These are phyloP conservation scores for Chamaetylas fuelleborni DNA, from an alignment of 2,113 vertebrate genomes.

Conservation along the genomic window DNA sequence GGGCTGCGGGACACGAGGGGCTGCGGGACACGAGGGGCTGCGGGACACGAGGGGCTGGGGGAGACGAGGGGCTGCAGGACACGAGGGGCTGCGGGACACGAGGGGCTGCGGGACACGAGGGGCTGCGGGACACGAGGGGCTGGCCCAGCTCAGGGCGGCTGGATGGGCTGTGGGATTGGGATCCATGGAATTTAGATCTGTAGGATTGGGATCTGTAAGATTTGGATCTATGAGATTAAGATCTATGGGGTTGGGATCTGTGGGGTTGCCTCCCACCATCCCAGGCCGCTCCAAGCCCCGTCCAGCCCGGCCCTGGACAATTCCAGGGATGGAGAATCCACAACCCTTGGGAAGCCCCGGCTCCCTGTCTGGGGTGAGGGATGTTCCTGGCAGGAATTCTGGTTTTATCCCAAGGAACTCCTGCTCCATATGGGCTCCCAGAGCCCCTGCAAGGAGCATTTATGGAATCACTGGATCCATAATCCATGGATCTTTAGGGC, in stretches of 20 bases:
- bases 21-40: too few relatives aligned
- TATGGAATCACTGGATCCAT: rapidly evolving
- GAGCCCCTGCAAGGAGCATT: neutral
- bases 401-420: rapidly evolving
- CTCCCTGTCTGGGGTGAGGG: neutral
- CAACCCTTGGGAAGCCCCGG: neutral
- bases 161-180: neutral
- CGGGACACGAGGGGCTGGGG: neutral
- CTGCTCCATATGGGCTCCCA: rapidly evolving
- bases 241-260: neutral
- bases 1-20: too few relatives aligned
- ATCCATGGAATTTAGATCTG: neutral
- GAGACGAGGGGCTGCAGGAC: neutral
- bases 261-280: neutral
- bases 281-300: neutral
- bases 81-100: neutral
- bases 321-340: neutral
- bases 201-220: neutral
- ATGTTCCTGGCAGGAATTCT: neutral
- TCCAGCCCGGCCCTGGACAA: neutral
- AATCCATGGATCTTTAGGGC: too few relatives aligned
- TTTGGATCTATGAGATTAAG: neutral
- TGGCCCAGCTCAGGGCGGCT: neutral
- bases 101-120: neutral
- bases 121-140: neutral